phyloP scores from a whole-genome alignment of 2,113 vertebrate species.

The Ochotona princeps region DNA sequence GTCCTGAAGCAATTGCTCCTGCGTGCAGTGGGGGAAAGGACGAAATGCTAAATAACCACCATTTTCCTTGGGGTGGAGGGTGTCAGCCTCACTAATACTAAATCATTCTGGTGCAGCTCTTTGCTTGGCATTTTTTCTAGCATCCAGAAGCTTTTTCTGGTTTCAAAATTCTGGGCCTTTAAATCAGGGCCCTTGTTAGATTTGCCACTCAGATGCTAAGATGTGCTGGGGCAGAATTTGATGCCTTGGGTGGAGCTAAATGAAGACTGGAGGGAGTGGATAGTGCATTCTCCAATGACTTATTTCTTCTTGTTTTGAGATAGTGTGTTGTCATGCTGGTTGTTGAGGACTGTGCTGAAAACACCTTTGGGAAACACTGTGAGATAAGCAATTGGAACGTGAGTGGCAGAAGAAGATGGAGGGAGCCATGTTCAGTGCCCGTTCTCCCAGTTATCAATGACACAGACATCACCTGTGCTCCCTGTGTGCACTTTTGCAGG shows the following conservation, averaged over 20 bases:
- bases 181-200: neutral
- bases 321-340: neutral
- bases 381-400: neutral
- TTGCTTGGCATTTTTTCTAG: neutral
- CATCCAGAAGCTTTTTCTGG: neutral
- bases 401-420: neutral
- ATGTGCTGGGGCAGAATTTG: conserved; percentile 7
- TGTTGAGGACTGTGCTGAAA: neutral
- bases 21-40: neutral
- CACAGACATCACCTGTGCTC: neutral
- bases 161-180: neutral
- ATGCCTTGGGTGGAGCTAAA: neutral
- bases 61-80: neutral
- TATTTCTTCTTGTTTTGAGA: conserved; percentile 28
- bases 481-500: neutral
- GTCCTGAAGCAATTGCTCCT: conserved; percentile 50
- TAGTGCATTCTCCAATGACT: neutral
- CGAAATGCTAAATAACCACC: neutral
- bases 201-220: neutral
- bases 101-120: neutral
- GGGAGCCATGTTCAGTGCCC: neutral
- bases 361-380: neutral
- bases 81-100: neutral
- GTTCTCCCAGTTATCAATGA: neutral
- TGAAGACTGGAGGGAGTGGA: neutral